Evolutionary conservation across 2,888 invertebrate species (phyloP), one percentile per base, ranked within the genome.

Genomic region (Xestia xanthographa): DNA sequence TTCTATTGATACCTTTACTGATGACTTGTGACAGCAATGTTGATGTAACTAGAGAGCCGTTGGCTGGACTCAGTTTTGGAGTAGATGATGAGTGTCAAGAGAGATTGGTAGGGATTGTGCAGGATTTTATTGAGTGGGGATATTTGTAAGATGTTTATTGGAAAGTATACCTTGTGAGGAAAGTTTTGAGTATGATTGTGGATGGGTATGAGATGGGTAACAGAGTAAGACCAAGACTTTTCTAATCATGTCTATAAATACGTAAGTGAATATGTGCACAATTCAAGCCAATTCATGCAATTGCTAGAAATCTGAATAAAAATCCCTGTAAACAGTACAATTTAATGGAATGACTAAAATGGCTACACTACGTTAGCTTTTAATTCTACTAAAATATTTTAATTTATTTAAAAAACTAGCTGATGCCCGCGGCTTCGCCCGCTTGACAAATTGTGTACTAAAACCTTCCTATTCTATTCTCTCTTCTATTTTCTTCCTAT

Each of bases 81-180:
- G 45, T 87, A 5, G 74, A 88, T 75, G 76, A 75, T 9, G 66
- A 62, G 8, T 88, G 77, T 50, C 82, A 82, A 26, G 77, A 86
- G 0, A 87, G 90, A 66, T 45, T 90, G 6, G 81, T 78, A 6
- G 91, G 84, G 11, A 50, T 91, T 5, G 75, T 91, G 38, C 83
- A 90, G 2, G 92, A 92, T 75, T 92, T 88, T 76, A 75, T 89
- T 38, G 84, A 89, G 8, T 86, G 80, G 86, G 91, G 91, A 0
- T 88, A 85, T 79, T 79, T 91, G 66, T 89, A 22, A 48, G 48
- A 2, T 8, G 20, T 43, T 26, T 17, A 17, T 56, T 34, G 11
- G 14, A 26, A 50, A 38, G 22, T 60, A 56, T 26, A 58, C 17
- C 29, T 9, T 41, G 41, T 41, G 41, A 41, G 41, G 41, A 41